Conservation (phyloP, 35 echinoderm and acorn worm species). For the Ophioderma brevispina region DNA sequence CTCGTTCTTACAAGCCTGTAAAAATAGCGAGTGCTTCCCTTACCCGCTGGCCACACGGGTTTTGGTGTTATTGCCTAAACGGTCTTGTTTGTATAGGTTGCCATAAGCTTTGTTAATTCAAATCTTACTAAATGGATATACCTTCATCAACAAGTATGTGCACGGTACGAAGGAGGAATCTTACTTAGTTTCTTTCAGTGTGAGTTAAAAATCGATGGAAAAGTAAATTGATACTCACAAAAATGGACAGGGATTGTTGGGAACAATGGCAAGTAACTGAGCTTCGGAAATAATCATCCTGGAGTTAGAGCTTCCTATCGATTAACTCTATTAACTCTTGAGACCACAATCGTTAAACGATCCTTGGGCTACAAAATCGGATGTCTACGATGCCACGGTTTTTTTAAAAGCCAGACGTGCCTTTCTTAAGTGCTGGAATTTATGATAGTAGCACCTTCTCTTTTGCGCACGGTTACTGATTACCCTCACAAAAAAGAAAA, state of each 20-base stretch:
- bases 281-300: not conserved
- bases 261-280: not conserved
- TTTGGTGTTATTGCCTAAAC: conserved; percentile 33
- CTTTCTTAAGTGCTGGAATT: too few species aligned
- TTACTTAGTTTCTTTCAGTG: not conserved
- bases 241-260: not conserved
- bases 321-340: not conserved
- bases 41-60: conserved; percentile 30
- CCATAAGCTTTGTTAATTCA: conserved; percentile 64
- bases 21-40: conserved; percentile 49
- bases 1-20: conserved; percentile 37
- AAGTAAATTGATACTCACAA: not conserved
- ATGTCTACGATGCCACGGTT: too few species aligned
- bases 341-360: too few species aligned
- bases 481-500: too few species aligned
- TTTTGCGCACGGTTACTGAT: too few species aligned
- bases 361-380: too few species aligned
- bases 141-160: conserved; percentile 54
- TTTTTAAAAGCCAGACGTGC: too few species aligned
- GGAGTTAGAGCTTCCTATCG: not conserved
- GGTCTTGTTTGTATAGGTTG: conserved; percentile 53
- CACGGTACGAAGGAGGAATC: not conserved
- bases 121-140: conserved; percentile 27
- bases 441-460: too few species aligned
- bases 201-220: not conserved